Base-by-base conservation (phyloP, 1,140 invertebrate species). In the Charaxes varanes region DNA sequence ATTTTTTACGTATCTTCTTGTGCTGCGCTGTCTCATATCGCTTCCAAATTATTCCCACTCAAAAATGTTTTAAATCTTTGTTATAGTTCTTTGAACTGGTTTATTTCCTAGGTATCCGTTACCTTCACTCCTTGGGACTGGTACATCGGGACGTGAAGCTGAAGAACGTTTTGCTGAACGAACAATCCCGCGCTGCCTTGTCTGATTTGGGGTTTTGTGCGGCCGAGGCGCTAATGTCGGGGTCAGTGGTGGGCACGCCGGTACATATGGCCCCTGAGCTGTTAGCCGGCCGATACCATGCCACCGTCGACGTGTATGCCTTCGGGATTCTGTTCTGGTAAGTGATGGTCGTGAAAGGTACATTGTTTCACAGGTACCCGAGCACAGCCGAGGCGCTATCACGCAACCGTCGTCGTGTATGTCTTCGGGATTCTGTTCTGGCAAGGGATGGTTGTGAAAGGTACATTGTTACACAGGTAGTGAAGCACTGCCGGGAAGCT, bases 241-340 rank as follows among this genome's bases (percentile, higher is more conserved):
- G 91, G 6, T 93, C 91, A 50, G 88, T 94, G 36, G 92, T 94
- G 5, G 94, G 94, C 8, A 96, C 94, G 4, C 95, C 94, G 0
- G 93, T 96, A 42, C 94, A 97, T 65, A 97, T 97, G 95, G 94
- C 94, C 16, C 95, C 95, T 0, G 94, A 97, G 84, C 85, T 97
- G 11, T 87, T 96, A 24, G 90, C 89, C 22, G 91, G 92, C 0
- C 87, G 90, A 48, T 97, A 97, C 62, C 93, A 95, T 62, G 93
- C 90, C 53, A 90, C 90, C 43, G 94, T 97, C 7, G 94, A 97
- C 66, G 91, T 96, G 1, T 97, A 96, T 70, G 94, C 94, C 1
- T 97, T 97, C 79, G 95, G 94, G 1, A 94, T 97, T 34, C 77
- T 97, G 11, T 95, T 96, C 76, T 97, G 94, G 95, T 84, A 16